These are phyloP conservation scores for Amyelois transitella DNA, from an alignment of 1,140 invertebrate species.

Conservation along the genomic window DNA sequence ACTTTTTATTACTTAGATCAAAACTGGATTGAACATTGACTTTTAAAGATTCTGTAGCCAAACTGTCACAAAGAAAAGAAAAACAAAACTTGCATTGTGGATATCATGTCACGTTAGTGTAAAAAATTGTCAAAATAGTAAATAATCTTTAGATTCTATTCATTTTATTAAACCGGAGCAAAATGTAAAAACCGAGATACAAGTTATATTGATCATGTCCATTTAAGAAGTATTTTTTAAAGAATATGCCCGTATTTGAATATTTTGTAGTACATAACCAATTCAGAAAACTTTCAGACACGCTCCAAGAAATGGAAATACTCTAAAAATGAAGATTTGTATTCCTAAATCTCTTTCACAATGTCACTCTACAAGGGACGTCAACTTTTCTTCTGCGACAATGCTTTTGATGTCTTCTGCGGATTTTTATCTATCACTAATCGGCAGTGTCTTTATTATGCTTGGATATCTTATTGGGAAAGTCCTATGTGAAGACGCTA, in stretches of 20 bases:
- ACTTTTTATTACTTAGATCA: too few relatives aligned
- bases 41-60: too few relatives aligned
- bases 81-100: too few relatives aligned
- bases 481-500: slow-evolving; percentile 9
- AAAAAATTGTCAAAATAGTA: too few relatives aligned
- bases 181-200: too few relatives aligned
- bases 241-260: background rate
- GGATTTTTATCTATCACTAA: slow-evolving; percentile 24
- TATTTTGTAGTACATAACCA: background rate
- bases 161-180: too few relatives aligned
- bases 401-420: slow-evolving; percentile 13
- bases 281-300: background rate
- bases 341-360: slow-evolving; percentile 8
- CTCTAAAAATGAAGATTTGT: slow-evolving; percentile 12
- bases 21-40: too few relatives aligned
- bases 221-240: background rate
- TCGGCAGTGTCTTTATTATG: slow-evolving; percentile 23
- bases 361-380: background rate
- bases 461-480: slow-evolving; percentile 29
- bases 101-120: too few relatives aligned
- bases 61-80: too few relatives aligned
- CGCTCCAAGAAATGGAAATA: background rate
- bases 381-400: background rate
- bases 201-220: too few relatives aligned
- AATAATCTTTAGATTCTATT: too few relatives aligned